Percentiles rank a stretch among this genome's conserved stretches.
Evolutionary conservation across 2,797 vertebrate species (phyloP).

Genomic region (Atherinosoma microstoma): DNA sequence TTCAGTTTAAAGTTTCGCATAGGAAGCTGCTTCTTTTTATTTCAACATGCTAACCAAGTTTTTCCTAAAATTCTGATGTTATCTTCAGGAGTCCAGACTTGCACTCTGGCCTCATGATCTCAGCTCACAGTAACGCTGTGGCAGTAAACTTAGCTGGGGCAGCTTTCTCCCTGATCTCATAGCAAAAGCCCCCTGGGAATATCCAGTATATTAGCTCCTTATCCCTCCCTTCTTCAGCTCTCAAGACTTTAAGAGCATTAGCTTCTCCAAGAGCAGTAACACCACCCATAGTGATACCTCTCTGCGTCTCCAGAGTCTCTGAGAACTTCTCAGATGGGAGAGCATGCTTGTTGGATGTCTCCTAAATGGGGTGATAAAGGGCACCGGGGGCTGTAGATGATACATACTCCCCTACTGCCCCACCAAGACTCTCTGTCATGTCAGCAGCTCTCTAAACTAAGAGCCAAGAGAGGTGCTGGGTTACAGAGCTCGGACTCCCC

Average conservation of each 20-base stretch:
- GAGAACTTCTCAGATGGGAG: slow-evolving; percentile 46
- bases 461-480: slow-evolving; percentile 58
- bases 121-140: slow-evolving; percentile 39
- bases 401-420: slow-evolving; percentile 63
- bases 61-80: slow-evolving; percentile 32
- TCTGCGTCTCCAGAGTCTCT: slow-evolving; percentile 48
- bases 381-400: slow-evolving; percentile 61
- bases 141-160: slow-evolving; percentile 54
- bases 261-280: slow-evolving; percentile 55
- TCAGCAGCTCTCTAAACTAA: slow-evolving; percentile 75
- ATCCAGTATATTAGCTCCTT: slow-evolving; percentile 59
- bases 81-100: slow-evolving; percentile 11
- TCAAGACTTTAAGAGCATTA: slow-evolving; percentile 70
- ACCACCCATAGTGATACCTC: slow-evolving; percentile 40
- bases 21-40: slow-evolving; percentile 15
- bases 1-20: slow-evolving; percentile 8
- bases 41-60: slow-evolving; percentile 17
- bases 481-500: slow-evolving; percentile 68
- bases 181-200: slow-evolving; percentile 64
- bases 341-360: slow-evolving; percentile 63
- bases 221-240: slow-evolving; percentile 49
- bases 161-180: slow-evolving; percentile 58
- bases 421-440: slow-evolving; percentile 70
- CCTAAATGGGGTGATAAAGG: slow-evolving; percentile 53
- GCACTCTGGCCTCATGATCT: slow-evolving; percentile 26